Evolutionary conservation across 2,113 vertebrate genomes (phyloP).

Genomic region (Brachyhypopomus gauderio): DNA sequence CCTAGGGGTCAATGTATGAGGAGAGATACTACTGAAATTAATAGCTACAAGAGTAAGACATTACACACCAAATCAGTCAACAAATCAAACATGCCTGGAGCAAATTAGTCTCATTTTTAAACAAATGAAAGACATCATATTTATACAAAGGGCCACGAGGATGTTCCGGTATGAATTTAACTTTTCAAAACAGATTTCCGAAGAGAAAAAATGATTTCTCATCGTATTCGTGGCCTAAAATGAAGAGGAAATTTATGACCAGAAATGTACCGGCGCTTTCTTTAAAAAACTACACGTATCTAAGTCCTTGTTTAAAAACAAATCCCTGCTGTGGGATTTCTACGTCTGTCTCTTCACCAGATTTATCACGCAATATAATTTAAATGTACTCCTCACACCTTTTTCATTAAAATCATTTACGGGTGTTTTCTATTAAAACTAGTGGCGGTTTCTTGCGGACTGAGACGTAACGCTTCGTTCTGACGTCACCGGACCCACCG

Average conservation of each 20-base stretch:
- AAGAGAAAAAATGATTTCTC: neutral
- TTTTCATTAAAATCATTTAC: conserved; percentile 32
- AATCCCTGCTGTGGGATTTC: conserved; percentile 42
- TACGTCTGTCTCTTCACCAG: too few species aligned
- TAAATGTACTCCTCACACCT: conserved; percentile 42
- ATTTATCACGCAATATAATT: conserved; percentile 61
- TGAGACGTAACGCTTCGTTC: neutral
- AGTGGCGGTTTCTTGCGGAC: neutral
- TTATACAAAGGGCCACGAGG: conserved; percentile 10
- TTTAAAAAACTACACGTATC: neutral
- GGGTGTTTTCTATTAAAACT: conserved; percentile 16
- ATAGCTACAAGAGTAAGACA: conserved; percentile 73
- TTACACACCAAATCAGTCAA: conserved; percentile 77
- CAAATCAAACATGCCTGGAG: conserved; percentile 71
- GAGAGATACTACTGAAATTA: conserved; percentile 68
- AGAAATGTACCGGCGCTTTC: neutral
- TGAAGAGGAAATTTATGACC: neutral
- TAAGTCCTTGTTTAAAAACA: conserved; percentile 66
- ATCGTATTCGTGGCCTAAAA: conserved; percentile 6
- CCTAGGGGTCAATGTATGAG: conserved; percentile 65
- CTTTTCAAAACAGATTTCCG: neutral
- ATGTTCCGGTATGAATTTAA: conserved; percentile 27
- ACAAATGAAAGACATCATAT: conserved; percentile 57
- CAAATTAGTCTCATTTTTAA: conserved; percentile 70
- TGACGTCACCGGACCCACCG: conserved; percentile 21